These are phyloP conservation scores for Tuberolachnus salignus DNA, from an alignment of 2,888 invertebrate species.

Conservation along the genomic window DNA sequence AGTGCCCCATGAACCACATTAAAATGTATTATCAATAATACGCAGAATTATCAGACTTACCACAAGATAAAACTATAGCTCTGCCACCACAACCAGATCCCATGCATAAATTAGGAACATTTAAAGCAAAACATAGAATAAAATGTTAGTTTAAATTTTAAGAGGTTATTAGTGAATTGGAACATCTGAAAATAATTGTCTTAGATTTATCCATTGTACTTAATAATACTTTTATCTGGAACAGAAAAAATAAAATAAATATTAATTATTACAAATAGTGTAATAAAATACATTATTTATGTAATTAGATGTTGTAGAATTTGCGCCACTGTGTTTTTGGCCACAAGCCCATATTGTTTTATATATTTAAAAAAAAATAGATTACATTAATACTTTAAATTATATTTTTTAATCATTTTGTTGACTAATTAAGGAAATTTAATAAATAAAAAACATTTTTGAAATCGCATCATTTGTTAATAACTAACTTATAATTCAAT, in stretches of 20 bases:
- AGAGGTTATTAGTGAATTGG: conserved; percentile 26
- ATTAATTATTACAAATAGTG: too few relatives aligned
- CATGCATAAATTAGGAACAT: conserved; percentile 52
- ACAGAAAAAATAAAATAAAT: conserved; percentile 16
- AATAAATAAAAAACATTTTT: background rate
- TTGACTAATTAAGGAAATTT: background rate
- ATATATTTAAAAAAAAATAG: background rate
- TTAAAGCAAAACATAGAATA: conserved; percentile 52
- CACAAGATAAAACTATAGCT: conserved; percentile 47
- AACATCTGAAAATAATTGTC: conserved; percentile 28
- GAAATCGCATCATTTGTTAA: background rate
- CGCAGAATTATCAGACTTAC: conserved; percentile 39
- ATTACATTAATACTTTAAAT: background rate
- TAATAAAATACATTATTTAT: too few relatives aligned
- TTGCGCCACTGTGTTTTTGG: too few relatives aligned
- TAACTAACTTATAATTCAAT: background rate
- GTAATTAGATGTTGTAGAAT: too few relatives aligned
- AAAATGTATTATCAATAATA: conserved; percentile 12
- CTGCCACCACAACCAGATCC: conserved; percentile 55
- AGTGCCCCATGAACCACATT: conserved; percentile 13
- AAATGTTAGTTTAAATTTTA: conserved; percentile 44
- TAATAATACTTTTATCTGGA: conserved; percentile 13
- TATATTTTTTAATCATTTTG: background rate
- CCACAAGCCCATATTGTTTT: too few relatives aligned
- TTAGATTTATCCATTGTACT: background rate